A percentile compares a stretch with the other conserved stretches of the same genome.
Evolutionary conservation across 1,140 invertebrate species (phyloP).

Genomic region (Ditylenchus dipsaci): DNA sequence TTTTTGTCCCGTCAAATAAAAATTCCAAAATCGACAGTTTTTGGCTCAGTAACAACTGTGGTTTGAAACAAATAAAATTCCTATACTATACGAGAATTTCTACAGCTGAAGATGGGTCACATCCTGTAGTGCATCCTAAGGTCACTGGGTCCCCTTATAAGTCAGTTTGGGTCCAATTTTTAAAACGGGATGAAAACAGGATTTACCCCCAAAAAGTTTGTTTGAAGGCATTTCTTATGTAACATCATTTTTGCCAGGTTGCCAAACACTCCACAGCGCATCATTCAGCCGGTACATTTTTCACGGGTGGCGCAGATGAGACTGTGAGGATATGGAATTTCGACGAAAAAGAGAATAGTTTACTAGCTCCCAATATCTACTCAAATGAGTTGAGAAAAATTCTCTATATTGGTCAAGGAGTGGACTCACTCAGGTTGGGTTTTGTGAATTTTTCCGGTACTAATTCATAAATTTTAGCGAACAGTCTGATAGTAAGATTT

Average conservation of each 20-base stretch:
- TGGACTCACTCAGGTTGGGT: background rate
- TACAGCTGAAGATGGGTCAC: no score
- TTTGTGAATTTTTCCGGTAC: no score
- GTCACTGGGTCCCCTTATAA: no score
- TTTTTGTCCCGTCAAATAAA: no score
- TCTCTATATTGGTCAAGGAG: conserved; percentile 35
- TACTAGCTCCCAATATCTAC: conserved; percentile 30
- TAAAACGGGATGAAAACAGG: no score
- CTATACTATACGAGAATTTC: no score
- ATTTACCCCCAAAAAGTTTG: no score
- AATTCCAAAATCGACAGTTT: conserved; percentile 3
- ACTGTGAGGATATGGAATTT: conserved; percentile 46
- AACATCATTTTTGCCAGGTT: conserved; percentile 2
- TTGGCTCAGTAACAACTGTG: no score
- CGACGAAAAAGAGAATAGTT: background rate
- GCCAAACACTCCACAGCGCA: conserved; percentile 2
- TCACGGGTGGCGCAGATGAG: conserved; percentile 46
- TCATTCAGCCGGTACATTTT: conserved; percentile 25
- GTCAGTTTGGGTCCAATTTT: no score
- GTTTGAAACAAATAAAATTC: no score
- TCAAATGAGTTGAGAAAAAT: conserved; percentile 45
- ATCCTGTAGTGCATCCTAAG: no score
- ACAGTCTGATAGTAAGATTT: conserved; percentile 42
- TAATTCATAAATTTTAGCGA: conserved; percentile 21
- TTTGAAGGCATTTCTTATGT: background rate